phyloP scores from a whole-genome alignment of 2,113 vertebrate species.

The Micromys minutus region DNA sequence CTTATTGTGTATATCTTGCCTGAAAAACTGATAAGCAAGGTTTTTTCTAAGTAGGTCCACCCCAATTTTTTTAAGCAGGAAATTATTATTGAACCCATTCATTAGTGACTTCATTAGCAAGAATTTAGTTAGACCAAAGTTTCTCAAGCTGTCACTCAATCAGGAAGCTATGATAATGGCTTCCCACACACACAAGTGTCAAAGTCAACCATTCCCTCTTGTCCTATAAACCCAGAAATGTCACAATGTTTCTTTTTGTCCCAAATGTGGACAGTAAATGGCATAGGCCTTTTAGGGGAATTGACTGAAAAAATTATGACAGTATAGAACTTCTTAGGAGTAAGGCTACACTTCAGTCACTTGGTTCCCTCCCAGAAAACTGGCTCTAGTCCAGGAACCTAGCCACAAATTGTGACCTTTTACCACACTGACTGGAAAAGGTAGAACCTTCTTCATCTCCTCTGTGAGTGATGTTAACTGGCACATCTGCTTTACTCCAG shows the following conservation, averaged over 20 bases:
- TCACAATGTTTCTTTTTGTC: not conserved
- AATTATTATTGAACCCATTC: not conserved
- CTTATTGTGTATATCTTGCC: not conserved
- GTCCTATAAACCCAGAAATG: not conserved
- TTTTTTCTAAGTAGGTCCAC: not conserved
- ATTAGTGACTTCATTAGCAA: not conserved
- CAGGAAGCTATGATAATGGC: not conserved
- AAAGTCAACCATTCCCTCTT: not conserved
- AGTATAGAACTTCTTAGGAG: not conserved
- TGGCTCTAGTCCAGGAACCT: not conserved
- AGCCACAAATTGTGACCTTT: not conserved
- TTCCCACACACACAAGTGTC: not conserved
- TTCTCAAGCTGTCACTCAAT: not conserved
- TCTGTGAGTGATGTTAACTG: not conserved
- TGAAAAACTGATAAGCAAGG: not conserved
- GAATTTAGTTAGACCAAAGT: not conserved
- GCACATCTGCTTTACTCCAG: not conserved
- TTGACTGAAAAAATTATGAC: not conserved
- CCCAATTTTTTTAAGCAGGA: not conserved
- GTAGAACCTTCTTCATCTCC: not conserved
- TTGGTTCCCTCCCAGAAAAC: not conserved
- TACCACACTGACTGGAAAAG: not conserved
- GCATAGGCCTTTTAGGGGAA: not conserved
- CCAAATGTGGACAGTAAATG: not conserved
- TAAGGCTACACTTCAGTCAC: not conserved